Percentiles rank a stretch among this genome's conserved stretches.
Conservation (phyloP, 2,888 invertebrate species). For the Nemoura dubitans region DNA sequence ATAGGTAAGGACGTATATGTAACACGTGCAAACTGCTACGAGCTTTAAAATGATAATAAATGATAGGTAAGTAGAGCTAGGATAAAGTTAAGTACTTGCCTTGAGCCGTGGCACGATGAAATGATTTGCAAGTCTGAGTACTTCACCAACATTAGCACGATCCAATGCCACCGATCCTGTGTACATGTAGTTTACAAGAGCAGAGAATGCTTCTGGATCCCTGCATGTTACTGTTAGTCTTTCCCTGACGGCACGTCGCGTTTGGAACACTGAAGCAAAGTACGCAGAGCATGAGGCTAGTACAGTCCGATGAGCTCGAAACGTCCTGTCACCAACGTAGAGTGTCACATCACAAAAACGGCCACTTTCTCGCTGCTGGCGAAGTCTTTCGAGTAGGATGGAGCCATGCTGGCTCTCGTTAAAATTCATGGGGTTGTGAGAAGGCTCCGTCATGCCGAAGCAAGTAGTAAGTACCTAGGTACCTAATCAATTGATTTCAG, state of each 20-base stretch:
- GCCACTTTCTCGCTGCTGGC: constrained; percentile 65
- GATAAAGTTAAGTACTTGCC: not conserved
- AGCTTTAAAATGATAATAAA: no score
- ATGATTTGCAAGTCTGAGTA: constrained; percentile 70
- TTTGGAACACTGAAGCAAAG: constrained; percentile 69
- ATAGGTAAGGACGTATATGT: no score
- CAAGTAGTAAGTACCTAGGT: not conserved
- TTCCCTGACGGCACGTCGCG: constrained; percentile 64
- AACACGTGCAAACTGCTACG: no score
- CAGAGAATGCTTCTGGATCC: constrained; percentile 67
- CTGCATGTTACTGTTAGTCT: constrained; percentile 66
- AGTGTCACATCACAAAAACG: constrained; percentile 70
- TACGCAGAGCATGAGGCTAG: constrained; percentile 72
- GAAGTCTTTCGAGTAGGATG: constrained; percentile 59
- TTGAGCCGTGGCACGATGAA: constrained; percentile 70
- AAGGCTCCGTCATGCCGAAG: constrained; percentile 36
- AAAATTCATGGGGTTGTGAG: constrained; percentile 57
- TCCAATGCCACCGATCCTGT: constrained; percentile 68
- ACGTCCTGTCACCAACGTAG: constrained; percentile 66
- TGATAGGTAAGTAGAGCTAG: no score
- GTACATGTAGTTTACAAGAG: constrained; percentile 72
- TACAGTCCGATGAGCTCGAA: constrained; percentile 70
- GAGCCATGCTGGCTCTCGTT: constrained; percentile 59
- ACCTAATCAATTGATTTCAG: not conserved
- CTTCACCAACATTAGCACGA: constrained; percentile 68